Base-by-base conservation (phyloP, 2,113 vertebrate species). In the Rhizomys pruinosus region DNA sequence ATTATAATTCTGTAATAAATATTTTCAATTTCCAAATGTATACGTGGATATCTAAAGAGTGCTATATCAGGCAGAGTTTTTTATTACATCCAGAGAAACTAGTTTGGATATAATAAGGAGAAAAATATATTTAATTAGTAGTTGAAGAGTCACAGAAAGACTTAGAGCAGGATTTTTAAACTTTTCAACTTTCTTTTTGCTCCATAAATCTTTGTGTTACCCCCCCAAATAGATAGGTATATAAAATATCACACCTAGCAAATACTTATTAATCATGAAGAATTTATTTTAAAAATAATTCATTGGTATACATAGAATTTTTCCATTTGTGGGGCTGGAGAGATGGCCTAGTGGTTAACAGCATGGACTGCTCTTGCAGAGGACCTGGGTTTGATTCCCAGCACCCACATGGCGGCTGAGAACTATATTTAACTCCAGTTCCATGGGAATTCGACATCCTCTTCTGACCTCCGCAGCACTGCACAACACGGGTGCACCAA, bases 1-100 rank as follows among this genome's bases (percentile, higher is more conserved):
- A 84, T 87, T n/a, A 23, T 87, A 90, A 87, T 84, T 37, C 3
- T 80, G 0, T 71, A 74, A 76, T 12, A 84, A 74, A 76, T 82
- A 44, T 76, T 93, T 95, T 86, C 6, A 42, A 78, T 89, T 94
- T 89, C 86, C 63, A 59, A 55, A 81, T 93, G 16, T 72, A n/a
- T 74, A 39, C 2, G 13, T 80, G 17, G 34, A 34, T 87, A 25
- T 74, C 39, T 74, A 72, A 69, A 87, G 25, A 92, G 37, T 82
- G 13, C 8, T 91, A 1, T 95, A 13, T 90, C 44, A 71, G 37
- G 71, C 25, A 59, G 81, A 23, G n/a, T 69, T 90, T 93, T 92
- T 74, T 52, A 42, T 52, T 96, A 71, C 11, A 55, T 34, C 22
- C 42, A 92, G 61, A 84, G 76, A 94, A 74, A 76, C 52, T 25